A percentile compares a stretch with the other conserved stretches of the same genome.
Conservation (phyloP, 2,888 invertebrate genomes). For the Scelioninae gen. 1 region DNA sequence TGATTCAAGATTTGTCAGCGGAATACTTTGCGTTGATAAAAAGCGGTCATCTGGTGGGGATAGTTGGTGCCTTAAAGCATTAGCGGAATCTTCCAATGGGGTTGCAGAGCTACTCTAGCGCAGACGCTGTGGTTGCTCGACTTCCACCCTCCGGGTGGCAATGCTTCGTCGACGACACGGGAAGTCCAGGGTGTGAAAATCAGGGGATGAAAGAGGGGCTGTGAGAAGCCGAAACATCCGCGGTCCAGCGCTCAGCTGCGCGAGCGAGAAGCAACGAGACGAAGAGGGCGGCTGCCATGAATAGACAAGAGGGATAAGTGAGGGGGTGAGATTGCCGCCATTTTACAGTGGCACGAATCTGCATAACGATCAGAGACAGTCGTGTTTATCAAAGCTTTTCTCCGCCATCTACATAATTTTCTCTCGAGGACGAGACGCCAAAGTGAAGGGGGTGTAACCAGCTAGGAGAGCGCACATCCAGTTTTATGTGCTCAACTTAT, state of each 20-base stretch:
- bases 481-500: too few species aligned
- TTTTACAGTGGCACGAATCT: too few species aligned
- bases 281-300: too few species aligned
- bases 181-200: slow-evolving; percentile 82
- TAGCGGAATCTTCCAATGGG: slow-evolving; percentile 79
- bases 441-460: too few species aligned
- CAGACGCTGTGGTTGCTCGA: slow-evolving; percentile 74
- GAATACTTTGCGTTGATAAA: slow-evolving; percentile 40
- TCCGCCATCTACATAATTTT: too few species aligned
- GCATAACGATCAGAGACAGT: too few species aligned
- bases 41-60: slow-evolving; percentile 42
- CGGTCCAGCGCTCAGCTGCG: slow-evolving; percentile 50
- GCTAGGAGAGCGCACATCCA: too few species aligned
- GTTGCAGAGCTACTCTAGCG: slow-evolving; percentile 75
- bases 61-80: slow-evolving; percentile 75
- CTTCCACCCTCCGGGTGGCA: slow-evolving; percentile 74
- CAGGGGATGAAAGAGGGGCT: slow-evolving; percentile 75
- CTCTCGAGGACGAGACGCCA: too few species aligned
- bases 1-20: slow-evolving; percentile 55
- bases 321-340: too few species aligned
- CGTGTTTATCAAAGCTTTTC: too few species aligned
- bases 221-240: slow-evolving; percentile 69
- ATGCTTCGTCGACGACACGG: slow-evolving; percentile 71
- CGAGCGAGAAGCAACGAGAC: slow-evolving; percentile 1
- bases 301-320: too few species aligned